These are phyloP conservation scores for Sprattus sprattus DNA, from an alignment of 2,113 vertebrate genomes.

Conservation along the genomic window DNA sequence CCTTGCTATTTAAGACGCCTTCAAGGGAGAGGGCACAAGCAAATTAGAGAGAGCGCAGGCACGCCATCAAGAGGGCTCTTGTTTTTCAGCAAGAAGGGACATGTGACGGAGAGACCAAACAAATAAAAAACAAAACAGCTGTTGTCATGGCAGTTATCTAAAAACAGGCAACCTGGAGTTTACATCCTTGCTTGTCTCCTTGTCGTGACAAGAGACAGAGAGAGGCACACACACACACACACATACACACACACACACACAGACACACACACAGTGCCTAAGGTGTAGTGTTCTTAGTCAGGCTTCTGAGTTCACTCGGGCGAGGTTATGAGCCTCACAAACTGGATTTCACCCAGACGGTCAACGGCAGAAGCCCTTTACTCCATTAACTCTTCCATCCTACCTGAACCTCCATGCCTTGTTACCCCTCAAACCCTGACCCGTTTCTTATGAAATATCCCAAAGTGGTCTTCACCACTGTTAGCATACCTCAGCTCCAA, in stretches of 20 bases:
- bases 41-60: slow-evolving; percentile 19
- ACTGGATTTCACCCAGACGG: slow-evolving; percentile 2
- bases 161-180: not conserved
- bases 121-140: slow-evolving; percentile 41
- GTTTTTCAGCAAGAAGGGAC: slow-evolving; percentile 36
- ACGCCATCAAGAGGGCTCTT: slow-evolving; percentile 40
- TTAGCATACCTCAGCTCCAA: not conserved
- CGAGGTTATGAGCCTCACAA: slow-evolving; percentile 3
- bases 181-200: not conserved
- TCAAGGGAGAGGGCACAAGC: not conserved
- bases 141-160: slow-evolving; percentile 40
- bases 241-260: slow-evolving; percentile 13
- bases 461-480: not conserved
- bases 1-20: slow-evolving; percentile 18
- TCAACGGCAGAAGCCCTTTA: not conserved
- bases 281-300: slow-evolving; percentile 20
- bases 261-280: not conserved
- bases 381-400: not conserved
- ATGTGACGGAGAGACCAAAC: slow-evolving; percentile 11
- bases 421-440: not conserved
- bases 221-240: slow-evolving; percentile 18
- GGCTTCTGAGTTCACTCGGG: slow-evolving; percentile 24
- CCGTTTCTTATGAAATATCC: not conserved
- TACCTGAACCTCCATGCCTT: not conserved
- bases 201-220: not conserved